Conservation (phyloP, 2,113 vertebrate genomes). For the Vireo altiloquus region DNA sequence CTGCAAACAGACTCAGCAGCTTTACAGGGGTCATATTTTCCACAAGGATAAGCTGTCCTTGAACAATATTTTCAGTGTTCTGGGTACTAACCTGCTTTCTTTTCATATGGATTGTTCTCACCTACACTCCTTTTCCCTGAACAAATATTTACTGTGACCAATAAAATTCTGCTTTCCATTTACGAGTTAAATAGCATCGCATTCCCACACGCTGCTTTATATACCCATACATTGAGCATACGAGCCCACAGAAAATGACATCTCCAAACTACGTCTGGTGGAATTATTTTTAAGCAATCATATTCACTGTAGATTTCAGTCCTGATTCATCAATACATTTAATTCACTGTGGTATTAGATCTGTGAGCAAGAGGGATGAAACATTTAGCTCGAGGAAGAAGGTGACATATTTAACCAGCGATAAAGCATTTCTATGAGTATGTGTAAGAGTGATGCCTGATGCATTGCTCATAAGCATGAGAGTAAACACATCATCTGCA, state of each 20-base stretch:
- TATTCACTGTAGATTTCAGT: slow-evolving; percentile 33
- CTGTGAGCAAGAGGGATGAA: background rate
- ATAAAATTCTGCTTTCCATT: slow-evolving; percentile 52
- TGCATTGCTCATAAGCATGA: background rate
- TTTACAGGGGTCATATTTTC: slow-evolving; percentile 61
- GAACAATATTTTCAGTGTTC: slow-evolving; percentile 50
- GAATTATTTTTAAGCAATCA: slow-evolving; percentile 51
- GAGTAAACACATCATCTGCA: background rate
- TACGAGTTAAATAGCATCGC: slow-evolving; percentile 39
- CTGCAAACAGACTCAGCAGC: slow-evolving; percentile 59
- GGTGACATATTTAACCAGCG: background rate
- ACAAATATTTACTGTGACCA: slow-evolving; percentile 58
- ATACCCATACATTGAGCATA: background rate
- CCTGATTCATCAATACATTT: slow-evolving; percentile 37
- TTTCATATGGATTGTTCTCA: slow-evolving; percentile 49
- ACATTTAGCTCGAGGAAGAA: background rate
- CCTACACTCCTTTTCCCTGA: slow-evolving; percentile 25
- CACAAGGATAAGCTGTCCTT: slow-evolving; percentile 67
- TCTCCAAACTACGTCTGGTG: slow-evolving; percentile 18
- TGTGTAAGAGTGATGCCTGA: background rate
- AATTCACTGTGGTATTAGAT: slow-evolving; percentile 34
- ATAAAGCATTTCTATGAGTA: background rate
- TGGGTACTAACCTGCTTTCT: slow-evolving; percentile 25
- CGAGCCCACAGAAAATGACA: slow-evolving; percentile 35
- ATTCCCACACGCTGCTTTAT: slow-evolving; percentile 33